Evolutionary conservation across 2,113 vertebrate species (phyloP), one percentile per base, ranked within the genome.

Genomic region (Sula dactylatra): DNA sequence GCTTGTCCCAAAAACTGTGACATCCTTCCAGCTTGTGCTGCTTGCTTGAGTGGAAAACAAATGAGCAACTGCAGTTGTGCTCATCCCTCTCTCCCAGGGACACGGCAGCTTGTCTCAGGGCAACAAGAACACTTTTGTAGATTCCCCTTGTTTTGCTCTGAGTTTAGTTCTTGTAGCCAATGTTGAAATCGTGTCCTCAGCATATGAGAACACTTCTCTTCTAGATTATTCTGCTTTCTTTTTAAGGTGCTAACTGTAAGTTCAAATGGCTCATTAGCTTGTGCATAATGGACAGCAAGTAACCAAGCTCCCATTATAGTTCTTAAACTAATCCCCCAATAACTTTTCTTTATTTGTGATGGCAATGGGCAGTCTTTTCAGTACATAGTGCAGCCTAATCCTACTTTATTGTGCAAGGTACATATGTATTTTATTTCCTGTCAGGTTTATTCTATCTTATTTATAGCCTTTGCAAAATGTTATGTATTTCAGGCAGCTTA

Each of bases 21-120:
- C 3, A 2, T 42, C n/a, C 49, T 52, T 66, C 16, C 22, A 59
- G 80, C 56, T 65, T 4, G 0, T 2, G 0, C 6, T 21, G 16
- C 42, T 25, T 47, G 44, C 49, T 22, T 54, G n/a, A 45, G 21
- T 3, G 7, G 65, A 65, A 77, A 32, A 58, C 20, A 45, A 50
- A 32, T 4, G 11, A 73, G 78, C 26, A 16, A 6, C 10, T 44
- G 66, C 47, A 13, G 27, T 8, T 42, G 22, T n/a, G 65, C 66
- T 72, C 45, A 42, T 25, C 27, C 16, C 31, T 50, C 19, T 40
- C 45, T 6, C 29, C 42, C 40, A 24, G 42, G 47, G 49, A 40
- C 13, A 7, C 0, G 2, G 52, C 80, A 62, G 34, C 58, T 71
- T 49, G 13, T 49, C 52, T 29, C 17, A 25, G 56, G 59, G 34